Conservation (phyloP, 2,797 vertebrate genomes). For the Aselliscus stoliczkanus region DNA sequence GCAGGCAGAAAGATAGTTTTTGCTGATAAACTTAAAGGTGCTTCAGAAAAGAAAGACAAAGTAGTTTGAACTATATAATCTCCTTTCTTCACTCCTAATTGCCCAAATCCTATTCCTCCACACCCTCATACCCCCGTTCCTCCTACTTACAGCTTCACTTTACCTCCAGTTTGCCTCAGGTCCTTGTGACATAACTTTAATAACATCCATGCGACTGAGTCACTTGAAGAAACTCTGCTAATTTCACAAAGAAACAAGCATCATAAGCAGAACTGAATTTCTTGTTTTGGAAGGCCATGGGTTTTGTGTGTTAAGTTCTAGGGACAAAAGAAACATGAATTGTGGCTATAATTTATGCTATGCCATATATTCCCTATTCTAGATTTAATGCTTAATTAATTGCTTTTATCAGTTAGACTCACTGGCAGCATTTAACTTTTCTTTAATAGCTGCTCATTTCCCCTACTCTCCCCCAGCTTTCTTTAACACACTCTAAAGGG, state of each 20-base stretch:
- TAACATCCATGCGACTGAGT: conserved; percentile 32
- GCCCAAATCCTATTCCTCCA: not conserved
- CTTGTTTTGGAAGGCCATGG: not conserved
- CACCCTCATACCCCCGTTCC: not conserved
- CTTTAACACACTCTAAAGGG: conserved; percentile 31
- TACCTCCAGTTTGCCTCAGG: not conserved
- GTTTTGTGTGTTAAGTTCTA: not conserved
- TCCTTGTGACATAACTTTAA: not conserved
- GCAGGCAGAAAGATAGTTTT: conserved; percentile 18
- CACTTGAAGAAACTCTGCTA: not conserved
- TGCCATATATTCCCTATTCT: not conserved
- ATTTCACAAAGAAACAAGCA: not conserved
- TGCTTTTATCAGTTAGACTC: conserved; percentile 14
- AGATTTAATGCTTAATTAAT: conserved; percentile 38
- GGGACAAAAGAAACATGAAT: conserved; percentile 21
- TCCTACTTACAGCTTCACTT: not conserved
- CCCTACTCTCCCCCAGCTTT: not conserved
- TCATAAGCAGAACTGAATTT: not conserved
- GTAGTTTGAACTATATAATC: not conserved
- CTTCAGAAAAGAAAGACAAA: conserved; percentile 17
- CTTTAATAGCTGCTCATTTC: conserved; percentile 19
- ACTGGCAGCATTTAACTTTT: not conserved
- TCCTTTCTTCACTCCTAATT: conserved; percentile 8
- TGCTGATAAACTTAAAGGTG: conserved; percentile 44
- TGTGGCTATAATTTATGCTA: not conserved